Evolutionary conservation across 1,140 invertebrate genomes (phyloP).

Genomic region (Penaeus vannamei): DNA sequence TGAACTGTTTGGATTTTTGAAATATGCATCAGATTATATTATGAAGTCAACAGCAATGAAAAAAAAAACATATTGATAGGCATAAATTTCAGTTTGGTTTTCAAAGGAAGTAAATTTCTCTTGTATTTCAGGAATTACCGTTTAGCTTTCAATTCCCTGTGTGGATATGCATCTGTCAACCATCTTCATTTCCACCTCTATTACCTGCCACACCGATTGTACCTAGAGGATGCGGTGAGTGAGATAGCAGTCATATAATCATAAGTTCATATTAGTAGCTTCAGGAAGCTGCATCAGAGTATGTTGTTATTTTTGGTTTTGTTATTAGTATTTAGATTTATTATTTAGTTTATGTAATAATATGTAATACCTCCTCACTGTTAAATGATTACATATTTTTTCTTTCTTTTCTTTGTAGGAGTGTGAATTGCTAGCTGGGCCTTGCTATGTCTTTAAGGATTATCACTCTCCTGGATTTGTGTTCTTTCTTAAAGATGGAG

Average conservation of each 20-base stretch:
- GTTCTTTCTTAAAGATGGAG: constrained; percentile 74
- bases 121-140: constrained; percentile 75
- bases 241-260: constrained; percentile 5
- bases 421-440: constrained; percentile 73
- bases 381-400: no score
- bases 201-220: constrained; percentile 78
- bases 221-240: constrained; percentile 79
- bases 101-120: not conserved
- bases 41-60: no score
- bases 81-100: no score
- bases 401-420: constrained; percentile 63
- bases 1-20: no score
- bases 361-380: no score
- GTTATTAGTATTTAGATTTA: constrained; percentile 71
- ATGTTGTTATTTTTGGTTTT: constrained; percentile 68
- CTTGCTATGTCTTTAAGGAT: constrained; percentile 73
- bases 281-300: not conserved
- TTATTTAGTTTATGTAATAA: constrained; percentile 4
- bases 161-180: constrained; percentile 85
- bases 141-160: constrained; percentile 83
- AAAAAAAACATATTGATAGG: no score
- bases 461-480: constrained; percentile 79
- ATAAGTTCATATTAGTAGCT: no score
- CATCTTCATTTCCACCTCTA: constrained; percentile 85
- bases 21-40: no score